Base-by-base conservation (phyloP, 1,140 invertebrate genomes). In the Euwallacea similis region DNA sequence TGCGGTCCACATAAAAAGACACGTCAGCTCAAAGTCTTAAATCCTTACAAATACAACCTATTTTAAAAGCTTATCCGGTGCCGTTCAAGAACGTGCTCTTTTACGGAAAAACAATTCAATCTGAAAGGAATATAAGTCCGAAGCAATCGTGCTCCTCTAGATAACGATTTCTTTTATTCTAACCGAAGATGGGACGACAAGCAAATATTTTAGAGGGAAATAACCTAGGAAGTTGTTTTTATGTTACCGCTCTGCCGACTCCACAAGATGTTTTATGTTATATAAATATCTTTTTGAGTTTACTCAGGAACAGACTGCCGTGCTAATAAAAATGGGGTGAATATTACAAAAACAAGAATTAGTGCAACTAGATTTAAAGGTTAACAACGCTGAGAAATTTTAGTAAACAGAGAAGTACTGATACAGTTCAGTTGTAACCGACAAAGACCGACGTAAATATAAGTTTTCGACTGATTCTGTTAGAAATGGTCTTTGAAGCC, bases 31-130 rank as follows among this genome's bases (percentile, higher is more conserved):
- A 54, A 10, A 41, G 63, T 54, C 63, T 63, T 65, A 65, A 65
- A 65, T 65, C 63, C 50, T 65, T 65, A 65, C 63, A 65, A 65
- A 65, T 65, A 65, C 63, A 54, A 65, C 47, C 63, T 65, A 65
- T 65, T 65, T 65, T 65, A 65, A 65, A 65, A 54, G 63, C 47
- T 65, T 65, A 65, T 65, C 63, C 63, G n/a, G 11, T 41, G 47
- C 63, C 16, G 63, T 42, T 65, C 11, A 16, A 21, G 46, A n/a
- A 53, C 63, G 47, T 65, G 63, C 47, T 65, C 46, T 65, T 65
- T 62, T 65, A 16, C 44, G 44, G 63, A 65, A 65, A 65, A 65
- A 54, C 63, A 65, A 65, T 65, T 65, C 63, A 65, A 65, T 65
- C 63, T 54, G 21, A 65, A 65, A 54, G 41, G 63, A 65, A 65